Base-by-base conservation (phyloP, 2,888 invertebrate species). In the Tanytarsus gracilentus region DNA sequence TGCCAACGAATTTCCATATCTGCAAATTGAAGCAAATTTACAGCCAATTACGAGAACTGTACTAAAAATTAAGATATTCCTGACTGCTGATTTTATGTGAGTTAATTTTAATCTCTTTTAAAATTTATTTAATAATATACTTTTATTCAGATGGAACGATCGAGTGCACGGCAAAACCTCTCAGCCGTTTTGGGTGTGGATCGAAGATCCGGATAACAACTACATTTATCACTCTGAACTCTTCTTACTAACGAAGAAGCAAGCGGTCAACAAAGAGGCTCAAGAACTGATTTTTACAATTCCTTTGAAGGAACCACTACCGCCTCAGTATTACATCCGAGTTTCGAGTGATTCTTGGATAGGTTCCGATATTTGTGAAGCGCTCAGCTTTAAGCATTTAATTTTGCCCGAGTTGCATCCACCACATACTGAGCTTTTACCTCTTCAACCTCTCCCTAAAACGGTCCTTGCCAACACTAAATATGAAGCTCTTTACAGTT, bases 31-130 rank as follows among this genome's bases (percentile, higher is more conserved):
- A 27, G 85, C 92, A 0, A 82, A 76, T 26, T 76, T 99, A 7
- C 96, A 98, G 69, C 99, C 99, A 0, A 98, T 99, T 65, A 99
- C 99, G 0, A 81, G 95, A 50, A 93, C 91, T 0, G 88, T 96
- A 4, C 74, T 96, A 11, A 78, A 88, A 67, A 88, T 98, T 65
- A 82, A 85, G 62, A 79, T 97, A 11, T 81, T 81, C 58, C 83
- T 97, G 21, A 82, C 77, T 61, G 85, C 95, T 0, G 82, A 84
- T 65, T 82, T 82, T 66, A 44, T 23, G 56, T 56, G 33, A 56
- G 56, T 56, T 36, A 23, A 11, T 4, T 39, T 39, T 16, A 39
- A 39, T 6, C 6, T n/a, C n/a, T n/a, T n/a, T n/a, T n/a, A n/a
- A n/a, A n/a, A n/a, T n/a, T n/a, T n/a, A n/a, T n/a, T n/a, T n/a